Evolutionary conservation across 1,140 invertebrate species (phyloP), one percentile per base, ranked within the genome.

Genomic region (Ceratina australensis): DNA sequence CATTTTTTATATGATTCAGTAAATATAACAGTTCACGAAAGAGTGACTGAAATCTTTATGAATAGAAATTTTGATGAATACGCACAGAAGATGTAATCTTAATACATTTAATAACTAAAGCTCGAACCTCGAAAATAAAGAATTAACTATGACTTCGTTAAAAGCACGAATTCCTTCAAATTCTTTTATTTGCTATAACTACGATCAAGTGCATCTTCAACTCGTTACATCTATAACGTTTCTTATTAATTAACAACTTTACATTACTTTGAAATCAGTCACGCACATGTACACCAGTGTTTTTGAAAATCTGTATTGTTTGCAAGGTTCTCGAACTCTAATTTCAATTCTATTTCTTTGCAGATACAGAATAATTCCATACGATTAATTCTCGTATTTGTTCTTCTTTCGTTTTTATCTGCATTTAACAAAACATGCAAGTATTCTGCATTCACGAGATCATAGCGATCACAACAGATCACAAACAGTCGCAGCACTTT

Each of bases 1-100:
- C 88, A 89, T 89, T 72, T 54, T 82, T 88, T 68, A 24, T 10
- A 12, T 15, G 22, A 28, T 61, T 22, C 18, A 16, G 12, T 15
- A 20, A 57, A 72, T 56, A 15, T 28, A 57, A 42, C 26, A 20
- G 28, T 18, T 72, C 69, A 24, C n/a, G 13, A 28, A 8, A 50
- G 33, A 61, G 15, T 18, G 69, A 52, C n/a, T n/a, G 3, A 15
- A 61, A 20, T 13, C 16, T 47, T 59, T 28, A 15, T 18, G 13
- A 69, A 52, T 20, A 22, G 26, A 33, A 16, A 20, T 18, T 24
- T 61, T 1, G 12, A 50, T 60, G 18, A 22, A 33, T 28, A 50
- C 64, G 57, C 16, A 18, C 8, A 16, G 1, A 69, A 50, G 15
- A n/a, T 18, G 1, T 47, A 13, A 50, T 18, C n/a, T 49, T 16